Evolutionary conservation across 2,797 vertebrate species (phyloP), one percentile per base, ranked within the genome.

Genomic region (Mormyrus proboscirostris): DNA sequence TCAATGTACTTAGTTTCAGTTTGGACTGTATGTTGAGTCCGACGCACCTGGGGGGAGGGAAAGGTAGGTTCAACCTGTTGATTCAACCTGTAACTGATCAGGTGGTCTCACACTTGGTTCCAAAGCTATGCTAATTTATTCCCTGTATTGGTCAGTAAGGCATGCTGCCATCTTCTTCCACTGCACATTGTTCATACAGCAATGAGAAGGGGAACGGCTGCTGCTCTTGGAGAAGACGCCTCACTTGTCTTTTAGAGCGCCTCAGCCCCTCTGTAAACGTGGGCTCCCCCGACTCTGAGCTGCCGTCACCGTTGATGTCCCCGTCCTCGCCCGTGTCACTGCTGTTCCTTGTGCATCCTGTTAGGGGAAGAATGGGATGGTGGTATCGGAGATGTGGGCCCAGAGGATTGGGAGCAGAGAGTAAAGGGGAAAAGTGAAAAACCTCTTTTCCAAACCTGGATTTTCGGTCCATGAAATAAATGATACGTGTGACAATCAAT

Each of bases 1-100:
- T 99, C 98, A 33, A 99, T 97, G 89, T 98, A 99, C 94, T 99
- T 99, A 93, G 98, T 99, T 95, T 99, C 98, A 0, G 97, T 98
- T 94, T 98, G 97, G 49, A 98, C 97, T 0, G 98, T 98, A 91
- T 96, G 97, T 73, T 96, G 97, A 83, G 95, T 95, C 90, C 96
- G 95, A 89, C 97, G 96, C 89, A 97, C 97, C 98, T 99, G 94
- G 25, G 69, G 69, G 0, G 29, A 2, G 22, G 22, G 89, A 86
- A 87, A 90, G 0, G 87, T 90, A 91, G 0, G 88, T 59, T 90
- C 16, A 91, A 85, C 16, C 0, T 0, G 0, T 85, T 49, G 89
- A 91, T 89, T 90, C 91, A 91, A 93, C 93, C 93, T 94, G 93
- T 92, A 90, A 55, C 79, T 25, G 16, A 19, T 86, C 49, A 55